Evolutionary conservation across 2,797 vertebrate species (phyloP).

Genomic region (Clarias laeviceps): DNA sequence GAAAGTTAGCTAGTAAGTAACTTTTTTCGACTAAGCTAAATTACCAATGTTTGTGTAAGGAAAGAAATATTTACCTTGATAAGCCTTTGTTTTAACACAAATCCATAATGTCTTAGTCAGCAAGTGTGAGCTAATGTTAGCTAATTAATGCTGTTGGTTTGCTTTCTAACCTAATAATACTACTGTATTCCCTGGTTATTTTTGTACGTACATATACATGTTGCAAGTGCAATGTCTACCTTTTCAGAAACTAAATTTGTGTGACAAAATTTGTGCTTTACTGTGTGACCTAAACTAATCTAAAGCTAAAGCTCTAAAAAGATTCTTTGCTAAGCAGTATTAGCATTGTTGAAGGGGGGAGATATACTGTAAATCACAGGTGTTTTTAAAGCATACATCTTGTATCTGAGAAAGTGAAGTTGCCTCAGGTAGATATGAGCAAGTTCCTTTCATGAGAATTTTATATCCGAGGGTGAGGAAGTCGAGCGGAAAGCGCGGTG

Average conservation of each 20-base stretch:
- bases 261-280: neutral
- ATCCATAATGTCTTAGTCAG: neutral
- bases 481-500: constrained; percentile 61
- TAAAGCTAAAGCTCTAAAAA: neutral
- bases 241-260: neutral
- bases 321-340: neutral
- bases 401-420: neutral
- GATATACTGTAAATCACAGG: neutral
- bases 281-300: neutral
- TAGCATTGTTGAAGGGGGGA: neutral
- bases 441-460: constrained; percentile 38
- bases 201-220: neutral
- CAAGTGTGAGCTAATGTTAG: neutral
- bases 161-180: neutral
- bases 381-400: neutral
- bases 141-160: neutral
- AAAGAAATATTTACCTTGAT: neutral
- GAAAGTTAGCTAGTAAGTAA: neutral
- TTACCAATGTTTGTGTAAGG: neutral
- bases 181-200: neutral
- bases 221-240: neutral
- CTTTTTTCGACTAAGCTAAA: neutral
- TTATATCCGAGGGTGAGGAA: constrained; percentile 49
- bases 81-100: neutral
- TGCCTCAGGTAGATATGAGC: constrained; percentile 20